Percentiles rank a stretch among this genome's conserved stretches.
These are phyloP conservation scores for Leiothrix lutea DNA, from an alignment of 2,113 vertebrate species.

Conservation along the genomic window DNA sequence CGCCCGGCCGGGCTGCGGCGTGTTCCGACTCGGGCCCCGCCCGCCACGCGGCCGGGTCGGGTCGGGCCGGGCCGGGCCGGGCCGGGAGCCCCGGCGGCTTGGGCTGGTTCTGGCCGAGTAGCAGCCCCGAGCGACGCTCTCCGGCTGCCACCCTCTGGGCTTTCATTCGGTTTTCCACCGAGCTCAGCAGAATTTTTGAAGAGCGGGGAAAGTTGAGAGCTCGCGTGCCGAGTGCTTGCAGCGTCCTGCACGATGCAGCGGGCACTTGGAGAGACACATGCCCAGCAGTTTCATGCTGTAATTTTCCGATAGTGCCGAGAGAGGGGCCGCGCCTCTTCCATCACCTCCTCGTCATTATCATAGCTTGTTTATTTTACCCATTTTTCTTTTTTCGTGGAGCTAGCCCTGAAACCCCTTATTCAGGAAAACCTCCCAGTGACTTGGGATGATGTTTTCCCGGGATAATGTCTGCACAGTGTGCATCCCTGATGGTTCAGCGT, in stretches of 20 bases:
- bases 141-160: background rate
- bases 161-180: background rate
- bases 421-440: background rate
- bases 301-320: background rate
- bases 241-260: background rate
- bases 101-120: background rate
- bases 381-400: background rate
- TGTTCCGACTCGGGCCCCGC: background rate
- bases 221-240: background rate
- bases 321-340: background rate
- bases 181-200: background rate
- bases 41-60: background rate
- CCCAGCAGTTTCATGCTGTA: fast-evolving
- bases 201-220: fast-evolving
- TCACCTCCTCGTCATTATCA: background rate
- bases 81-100: background rate
- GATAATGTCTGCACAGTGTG: background rate
- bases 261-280: fast-evolving
- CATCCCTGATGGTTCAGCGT: background rate
- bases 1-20: too few relatives aligned
- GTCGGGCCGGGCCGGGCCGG: background rate
- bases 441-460: background rate
- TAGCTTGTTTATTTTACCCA: background rate
- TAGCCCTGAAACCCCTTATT: background rate
- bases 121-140: background rate